Conservation (phyloP, 2,888 invertebrate genomes). For the Automeris io region DNA sequence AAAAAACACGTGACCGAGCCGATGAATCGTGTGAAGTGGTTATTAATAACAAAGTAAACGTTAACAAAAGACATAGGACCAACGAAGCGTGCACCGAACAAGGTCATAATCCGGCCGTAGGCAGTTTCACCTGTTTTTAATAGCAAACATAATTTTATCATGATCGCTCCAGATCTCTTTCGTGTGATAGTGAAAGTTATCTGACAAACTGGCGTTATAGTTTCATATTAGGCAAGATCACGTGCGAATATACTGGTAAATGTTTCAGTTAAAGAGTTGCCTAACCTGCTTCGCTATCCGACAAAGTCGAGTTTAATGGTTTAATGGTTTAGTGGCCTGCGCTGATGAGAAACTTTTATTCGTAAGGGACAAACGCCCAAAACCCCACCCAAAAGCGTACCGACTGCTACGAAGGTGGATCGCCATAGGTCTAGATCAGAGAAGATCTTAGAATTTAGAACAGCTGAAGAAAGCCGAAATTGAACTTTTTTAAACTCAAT, state of each 20-base stretch:
- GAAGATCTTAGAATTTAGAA: too few relatives aligned
- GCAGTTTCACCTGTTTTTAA: slow-evolving; percentile 37
- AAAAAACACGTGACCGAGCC: background rate
- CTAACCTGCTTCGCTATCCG: slow-evolving; percentile 7
- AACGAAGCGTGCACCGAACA: slow-evolving; percentile 41
- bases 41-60: slow-evolving; percentile 25
- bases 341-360: too few relatives aligned
- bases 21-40: slow-evolving; percentile 8
- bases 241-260: slow-evolving; percentile 39
- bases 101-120: slow-evolving; percentile 38
- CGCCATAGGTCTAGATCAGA: too few relatives aligned
- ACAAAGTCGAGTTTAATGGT: background rate
- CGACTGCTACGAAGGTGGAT: too few relatives aligned
- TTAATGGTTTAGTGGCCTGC: too few relatives aligned
- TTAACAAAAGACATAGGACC: slow-evolving; percentile 34
- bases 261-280: too few relatives aligned
- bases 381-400: too few relatives aligned
- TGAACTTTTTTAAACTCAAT: too few relatives aligned
- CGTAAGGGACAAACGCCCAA: too few relatives aligned
- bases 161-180: slow-evolving; percentile 30
- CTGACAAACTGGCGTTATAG: slow-evolving; percentile 9
- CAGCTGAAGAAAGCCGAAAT: too few relatives aligned
- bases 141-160: slow-evolving; percentile 26
- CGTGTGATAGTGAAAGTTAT: slow-evolving; percentile 48
- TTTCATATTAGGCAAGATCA: slow-evolving; percentile 25